Percentiles rank a stretch among this genome's conserved stretches.
Conservation (phyloP, 1,140 invertebrate genomes). For the Hypsibius dujardini region DNA sequence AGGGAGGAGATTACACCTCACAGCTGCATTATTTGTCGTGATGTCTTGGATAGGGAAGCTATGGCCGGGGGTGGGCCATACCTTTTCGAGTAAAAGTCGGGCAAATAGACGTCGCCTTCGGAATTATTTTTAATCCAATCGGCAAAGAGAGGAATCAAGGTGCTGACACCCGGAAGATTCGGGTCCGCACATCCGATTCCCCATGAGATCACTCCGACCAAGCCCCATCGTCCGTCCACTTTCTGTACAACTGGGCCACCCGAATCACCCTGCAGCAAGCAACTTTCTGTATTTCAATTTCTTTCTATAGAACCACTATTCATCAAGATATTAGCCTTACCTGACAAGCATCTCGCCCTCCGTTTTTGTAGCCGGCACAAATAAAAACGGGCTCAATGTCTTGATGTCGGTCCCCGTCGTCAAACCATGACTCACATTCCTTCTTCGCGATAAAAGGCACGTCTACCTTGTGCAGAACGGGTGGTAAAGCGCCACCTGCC, state of each 20-base stretch:
- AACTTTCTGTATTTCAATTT: too few species aligned
- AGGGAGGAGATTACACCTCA: too few species aligned
- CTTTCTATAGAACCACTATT: too few species aligned
- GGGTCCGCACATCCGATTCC: constrained; percentile 77
- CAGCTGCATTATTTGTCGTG: too few species aligned
- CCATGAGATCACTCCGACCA: constrained; percentile 80
- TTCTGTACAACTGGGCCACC: constrained; percentile 76
- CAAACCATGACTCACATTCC: constrained; percentile 73
- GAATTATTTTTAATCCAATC: not conserved
- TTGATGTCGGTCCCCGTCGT: constrained; percentile 68
- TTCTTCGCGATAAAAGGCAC: constrained; percentile 79
- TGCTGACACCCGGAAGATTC: constrained; percentile 51
- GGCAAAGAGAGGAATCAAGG: not conserved
- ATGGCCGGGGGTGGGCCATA: constrained; percentile 6
- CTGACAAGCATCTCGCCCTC: constrained; percentile 81
- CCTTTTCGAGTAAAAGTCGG: not conserved
- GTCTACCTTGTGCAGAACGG: constrained; percentile 68
- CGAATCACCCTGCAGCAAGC: constrained; percentile 67
- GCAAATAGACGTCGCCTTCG: constrained; percentile 6
- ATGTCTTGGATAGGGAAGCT: too few species aligned
- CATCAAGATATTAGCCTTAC: too few species aligned
- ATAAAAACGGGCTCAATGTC: constrained; percentile 85
- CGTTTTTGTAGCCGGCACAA: constrained; percentile 72
- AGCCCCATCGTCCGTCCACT: constrained; percentile 57
- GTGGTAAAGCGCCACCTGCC: constrained; percentile 68